Evolutionary conservation across 2,113 vertebrate genomes (phyloP), one percentile per base, ranked within the genome.

Genomic region (Amphilophus citrinellus): DNA sequence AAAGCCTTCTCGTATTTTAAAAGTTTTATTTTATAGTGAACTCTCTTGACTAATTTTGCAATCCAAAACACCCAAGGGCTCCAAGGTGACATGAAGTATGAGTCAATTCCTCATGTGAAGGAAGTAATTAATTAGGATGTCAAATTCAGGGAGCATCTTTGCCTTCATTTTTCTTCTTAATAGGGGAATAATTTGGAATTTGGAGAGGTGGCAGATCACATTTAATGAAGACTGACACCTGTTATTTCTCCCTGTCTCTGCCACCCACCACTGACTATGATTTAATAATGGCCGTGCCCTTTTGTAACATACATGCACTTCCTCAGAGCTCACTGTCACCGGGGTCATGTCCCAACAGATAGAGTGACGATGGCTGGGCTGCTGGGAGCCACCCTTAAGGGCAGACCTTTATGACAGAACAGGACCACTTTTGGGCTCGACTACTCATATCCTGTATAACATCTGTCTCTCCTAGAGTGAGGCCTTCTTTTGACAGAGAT

Each of bases 191-290:
- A 95, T 95, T 94, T 92, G 81, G 87, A 93, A 92, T 92, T 95
- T 93, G 83, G 93, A 96, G 84, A 92, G 89, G 84, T 53, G 65
- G 92, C 88, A 94, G 91, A 94, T 94, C 89, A 56, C 82, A 30
- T 76, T 63, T 95, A 96, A 96, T 95, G 89, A 95, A 95, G 94
- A 96, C 91, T 87, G 95, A 93, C 94, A 94, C 89, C 93, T 95
- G 94, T 93, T 95, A 88, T 94, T 93, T 89, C 58, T 77, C 79
- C 65, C 77, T 14, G 56, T 87, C 89, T 83, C 71, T 10, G 1
- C 84, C 89, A 87, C 84, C 83, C 90, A 79, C 89, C 53, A n/a
- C 88, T 75, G 84, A 80, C 77, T 56, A 14, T 27, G 24, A 61
- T 91, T 91, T 88, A 91, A 89, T 90, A 92, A 88, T 76, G 81